phyloP scores from a whole-genome alignment of 2,888 invertebrate genomes.

The Apoda limacodes region DNA sequence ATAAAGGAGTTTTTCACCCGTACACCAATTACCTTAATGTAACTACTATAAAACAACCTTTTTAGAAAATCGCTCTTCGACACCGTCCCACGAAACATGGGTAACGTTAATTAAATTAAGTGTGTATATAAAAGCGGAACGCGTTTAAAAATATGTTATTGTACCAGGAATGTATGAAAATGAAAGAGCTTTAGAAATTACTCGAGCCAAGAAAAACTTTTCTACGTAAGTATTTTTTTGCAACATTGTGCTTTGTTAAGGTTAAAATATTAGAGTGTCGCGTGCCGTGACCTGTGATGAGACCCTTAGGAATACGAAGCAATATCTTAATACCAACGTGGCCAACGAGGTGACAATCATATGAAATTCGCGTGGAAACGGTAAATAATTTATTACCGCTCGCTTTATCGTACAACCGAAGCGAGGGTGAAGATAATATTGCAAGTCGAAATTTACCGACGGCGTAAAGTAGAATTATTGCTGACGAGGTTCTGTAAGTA shows the following conservation, averaged over 20 bases:
- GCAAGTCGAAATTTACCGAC: constrained; percentile 30
- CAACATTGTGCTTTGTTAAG: constrained; percentile 31
- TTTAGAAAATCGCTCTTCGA: constrained; percentile 48
- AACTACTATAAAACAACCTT: constrained; percentile 59
- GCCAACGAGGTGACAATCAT: constrained; percentile 61
- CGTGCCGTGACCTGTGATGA: constrained; percentile 52
- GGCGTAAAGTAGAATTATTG: constrained; percentile 43
- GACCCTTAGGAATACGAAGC: constrained; percentile 61
- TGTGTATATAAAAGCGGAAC: too few species aligned
- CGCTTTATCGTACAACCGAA: constrained; percentile 43
- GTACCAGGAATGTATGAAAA: too few species aligned
- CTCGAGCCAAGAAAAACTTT: constrained; percentile 23
- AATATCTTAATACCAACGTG: constrained; percentile 65
- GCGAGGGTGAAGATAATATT: constrained; percentile 35
- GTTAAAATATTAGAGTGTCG: constrained; percentile 59
- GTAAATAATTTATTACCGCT: constrained; percentile 64
- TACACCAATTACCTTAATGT: constrained; percentile 65
- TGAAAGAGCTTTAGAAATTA: constrained; percentile 33
- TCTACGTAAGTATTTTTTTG: constrained; percentile 31
- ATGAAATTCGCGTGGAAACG: constrained; percentile 51
- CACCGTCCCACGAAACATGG: constrained; percentile 24
- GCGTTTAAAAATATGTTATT: too few species aligned
- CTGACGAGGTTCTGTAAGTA: constrained; percentile 32
- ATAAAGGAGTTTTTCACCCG: constrained; percentile 60
- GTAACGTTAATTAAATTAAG: too few species aligned